Conservation (phyloP, 2,888 invertebrate species). For the Yponomeuta malinellus region DNA sequence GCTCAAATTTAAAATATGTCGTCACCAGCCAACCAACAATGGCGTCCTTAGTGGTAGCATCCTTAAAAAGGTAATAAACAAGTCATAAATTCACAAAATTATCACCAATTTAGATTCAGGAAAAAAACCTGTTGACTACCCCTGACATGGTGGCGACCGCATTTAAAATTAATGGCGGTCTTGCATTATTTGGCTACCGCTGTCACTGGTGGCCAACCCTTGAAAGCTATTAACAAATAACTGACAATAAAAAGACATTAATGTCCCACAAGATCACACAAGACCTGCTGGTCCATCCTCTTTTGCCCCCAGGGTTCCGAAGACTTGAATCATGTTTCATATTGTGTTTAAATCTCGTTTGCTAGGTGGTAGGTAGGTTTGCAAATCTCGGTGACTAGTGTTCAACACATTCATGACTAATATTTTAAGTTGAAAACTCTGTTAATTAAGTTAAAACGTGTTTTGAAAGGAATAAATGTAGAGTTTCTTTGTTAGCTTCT, state of each 20-base stretch:
- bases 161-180: constrained; percentile 67
- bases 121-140: constrained; percentile 66
- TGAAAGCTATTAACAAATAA: constrained; percentile 32
- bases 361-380: too few relatives aligned
- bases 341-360: too few relatives aligned
- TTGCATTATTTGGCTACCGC: constrained; percentile 60
- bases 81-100: constrained; percentile 57
- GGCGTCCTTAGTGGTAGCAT: neutral
- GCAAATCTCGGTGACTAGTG: too few relatives aligned
- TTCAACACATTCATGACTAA: too few relatives aligned
- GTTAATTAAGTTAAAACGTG: too few relatives aligned
- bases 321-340: too few relatives aligned
- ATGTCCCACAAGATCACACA: constrained; percentile 23
- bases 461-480: too few relatives aligned
- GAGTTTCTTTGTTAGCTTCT: too few relatives aligned
- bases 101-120: constrained; percentile 29
- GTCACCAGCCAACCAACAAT: too few relatives aligned
- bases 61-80: constrained; percentile 29
- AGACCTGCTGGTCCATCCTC: neutral
- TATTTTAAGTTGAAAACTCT: too few relatives aligned
- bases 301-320: neutral
- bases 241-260: constrained; percentile 31
- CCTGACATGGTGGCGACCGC: constrained; percentile 38
- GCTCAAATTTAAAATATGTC: too few relatives aligned
- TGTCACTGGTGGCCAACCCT: constrained; percentile 69